phyloP scores from a whole-genome alignment of 2,113 vertebrate species.

The Urocolius indicus region DNA sequence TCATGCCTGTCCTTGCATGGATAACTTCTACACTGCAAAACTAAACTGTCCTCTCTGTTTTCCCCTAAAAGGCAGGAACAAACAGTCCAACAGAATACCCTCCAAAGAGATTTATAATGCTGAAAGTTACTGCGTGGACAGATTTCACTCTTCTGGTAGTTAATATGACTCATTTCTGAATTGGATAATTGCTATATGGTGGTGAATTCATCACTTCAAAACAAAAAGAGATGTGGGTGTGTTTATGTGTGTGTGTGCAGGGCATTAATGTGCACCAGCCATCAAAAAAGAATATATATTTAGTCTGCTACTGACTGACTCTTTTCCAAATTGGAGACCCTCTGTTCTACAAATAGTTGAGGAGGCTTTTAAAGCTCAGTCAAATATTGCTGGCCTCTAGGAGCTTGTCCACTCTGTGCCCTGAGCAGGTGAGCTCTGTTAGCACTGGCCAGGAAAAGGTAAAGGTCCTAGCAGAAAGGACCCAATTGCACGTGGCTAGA shows the following conservation, averaged over 20 bases:
- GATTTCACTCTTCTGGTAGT: conserved; percentile 42
- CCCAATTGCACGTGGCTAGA: not conserved
- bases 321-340: not conserved
- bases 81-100: not conserved
- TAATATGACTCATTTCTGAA: conserved; percentile 55
- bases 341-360: not conserved
- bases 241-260: not conserved
- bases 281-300: not conserved
- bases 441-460: not conserved
- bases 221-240: conserved; percentile 37
- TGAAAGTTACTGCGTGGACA: not conserved
- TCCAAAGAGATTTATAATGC: not conserved
- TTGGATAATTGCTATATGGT: conserved; percentile 43
- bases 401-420: not conserved
- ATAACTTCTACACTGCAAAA: not conserved
- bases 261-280: not conserved
- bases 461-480: not conserved
- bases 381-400: not conserved
- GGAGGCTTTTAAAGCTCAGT: not conserved
- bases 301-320: not conserved
- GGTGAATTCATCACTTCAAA: conserved; percentile 51
- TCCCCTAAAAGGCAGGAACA: not conserved
- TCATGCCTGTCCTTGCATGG: not conserved
- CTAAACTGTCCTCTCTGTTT: not conserved
- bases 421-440: not conserved